Percentiles rank a stretch among this genome's conserved stretches.
Evolutionary conservation across 2,888 invertebrate species (phyloP).

Genomic region (Caenorhabditis uteleia): DNA sequence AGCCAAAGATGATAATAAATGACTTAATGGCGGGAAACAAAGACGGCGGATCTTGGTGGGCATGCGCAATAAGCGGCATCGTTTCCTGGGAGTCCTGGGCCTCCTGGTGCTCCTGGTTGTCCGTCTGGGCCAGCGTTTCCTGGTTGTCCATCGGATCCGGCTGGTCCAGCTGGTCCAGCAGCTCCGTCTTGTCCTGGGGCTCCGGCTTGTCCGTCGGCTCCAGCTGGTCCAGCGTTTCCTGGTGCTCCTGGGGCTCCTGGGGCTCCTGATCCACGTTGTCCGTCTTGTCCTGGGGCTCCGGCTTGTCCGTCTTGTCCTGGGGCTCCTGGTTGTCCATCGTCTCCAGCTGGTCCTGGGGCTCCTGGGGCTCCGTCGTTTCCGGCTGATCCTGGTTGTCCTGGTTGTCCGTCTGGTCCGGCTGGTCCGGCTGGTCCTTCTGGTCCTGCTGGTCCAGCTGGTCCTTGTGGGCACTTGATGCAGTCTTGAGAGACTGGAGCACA

Average conservation of each 20-base stretch:
- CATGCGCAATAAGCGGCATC: constrained; percentile 56
- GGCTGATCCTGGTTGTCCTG: constrained; percentile 37
- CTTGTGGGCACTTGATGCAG: constrained; percentile 51
- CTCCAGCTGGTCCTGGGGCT: constrained; percentile 36
- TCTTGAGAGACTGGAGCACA: constrained; percentile 41
- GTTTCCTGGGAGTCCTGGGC: constrained; percentile 42
- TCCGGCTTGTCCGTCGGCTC: constrained; percentile 40
- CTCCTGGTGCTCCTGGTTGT: constrained; percentile 37
- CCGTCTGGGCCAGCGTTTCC: constrained; percentile 42
- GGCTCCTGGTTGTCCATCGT: constrained; percentile 40
- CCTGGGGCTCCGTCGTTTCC: constrained; percentile 40
- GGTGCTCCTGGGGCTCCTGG: constrained; percentile 43
- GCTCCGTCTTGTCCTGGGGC: constrained; percentile 44
- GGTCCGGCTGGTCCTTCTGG: constrained; percentile 44
- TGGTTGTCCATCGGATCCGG: constrained; percentile 41
- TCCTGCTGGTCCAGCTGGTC: constrained; percentile 40
- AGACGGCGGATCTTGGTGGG: constrained; percentile 50
- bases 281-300: constrained; percentile 49
- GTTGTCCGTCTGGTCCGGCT: constrained; percentile 38
- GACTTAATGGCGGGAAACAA: constrained; percentile 42
- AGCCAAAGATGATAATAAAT: constrained; percentile 14
- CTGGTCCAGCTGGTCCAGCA: constrained; percentile 43
- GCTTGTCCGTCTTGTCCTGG: constrained; percentile 46
- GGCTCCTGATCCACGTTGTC: constrained; percentile 33
- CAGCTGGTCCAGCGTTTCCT: constrained; percentile 40